These are phyloP conservation scores for Dyspetes luteomarginatus DNA, from an alignment of 2,888 invertebrate species.

Conservation along the genomic window DNA sequence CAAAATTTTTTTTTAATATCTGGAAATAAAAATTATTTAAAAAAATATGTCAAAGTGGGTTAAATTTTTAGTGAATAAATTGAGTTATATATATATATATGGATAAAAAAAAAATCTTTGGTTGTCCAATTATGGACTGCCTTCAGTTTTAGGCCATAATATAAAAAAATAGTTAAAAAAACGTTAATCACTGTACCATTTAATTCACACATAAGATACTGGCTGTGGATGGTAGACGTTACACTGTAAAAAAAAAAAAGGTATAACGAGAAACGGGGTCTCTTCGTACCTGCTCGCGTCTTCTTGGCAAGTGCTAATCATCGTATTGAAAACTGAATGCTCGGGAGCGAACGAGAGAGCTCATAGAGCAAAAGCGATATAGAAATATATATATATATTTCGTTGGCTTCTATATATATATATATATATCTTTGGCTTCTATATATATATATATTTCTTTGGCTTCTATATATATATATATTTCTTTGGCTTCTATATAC, in stretches of 20 bases:
- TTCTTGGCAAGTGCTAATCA: constrained; percentile 79
- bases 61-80: too few species aligned
- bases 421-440: too few species aligned
- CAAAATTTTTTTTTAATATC: too few species aligned
- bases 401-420: constrained; percentile 18
- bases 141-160: too few species aligned
- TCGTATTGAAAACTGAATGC: constrained; percentile 79
- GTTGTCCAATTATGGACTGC: too few species aligned
- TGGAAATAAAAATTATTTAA: too few species aligned
- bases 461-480: constrained; percentile 51
- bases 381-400: constrained; percentile 46
- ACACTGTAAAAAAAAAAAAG: too few species aligned
- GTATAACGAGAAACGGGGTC: constrained; percentile 62
- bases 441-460: too few species aligned
- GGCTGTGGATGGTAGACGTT: neutral
- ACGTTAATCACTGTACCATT: constrained; percentile 1
- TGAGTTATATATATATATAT: too few species aligned
- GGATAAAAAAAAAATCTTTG: too few species aligned
- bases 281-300: constrained; percentile 64
- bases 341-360: constrained; percentile 26
- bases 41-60: too few species aligned
- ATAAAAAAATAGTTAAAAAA: neutral
- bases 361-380: constrained; percentile 27
- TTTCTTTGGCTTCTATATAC: constrained; percentile 25
- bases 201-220: neutral